Base-by-base conservation (phyloP, 2,888 invertebrate species). In the Leptinotarsa rubiginosa region DNA sequence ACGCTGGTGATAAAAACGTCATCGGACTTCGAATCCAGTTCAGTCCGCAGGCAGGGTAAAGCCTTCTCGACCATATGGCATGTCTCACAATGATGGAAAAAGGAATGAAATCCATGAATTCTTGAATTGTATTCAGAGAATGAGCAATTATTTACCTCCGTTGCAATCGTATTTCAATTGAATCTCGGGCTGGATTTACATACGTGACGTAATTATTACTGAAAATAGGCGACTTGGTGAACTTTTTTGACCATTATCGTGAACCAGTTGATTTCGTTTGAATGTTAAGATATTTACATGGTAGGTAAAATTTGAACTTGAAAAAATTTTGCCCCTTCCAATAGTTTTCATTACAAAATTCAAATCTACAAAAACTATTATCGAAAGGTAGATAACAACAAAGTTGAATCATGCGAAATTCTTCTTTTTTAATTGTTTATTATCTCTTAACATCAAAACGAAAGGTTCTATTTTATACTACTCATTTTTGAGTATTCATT, bases 51-150 rank as follows among this genome's bases (percentile, higher is more conserved):
- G 62, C 52, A 65, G 64, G 64, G 47, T 54, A 68, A 73, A 65
- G 62, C 73, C 70, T 71, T 62, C 70, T 59, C 59, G 52, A 66
- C 76, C 76, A 76, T 76, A 76, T 76, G 76, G 74, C 72, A 69
- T 50, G 67, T 66, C 56, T 65, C 50, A 31, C 69, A 56, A 54
- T 52, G 68, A 54, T 56, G 25, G 56, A 47, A 69, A 12, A 59
- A 47, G 69, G 54, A 41, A 54, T 56, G 56, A 20, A 56, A 62
- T 59, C 62, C 62, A 62, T 62, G 68, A 49, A 67, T 67, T 31
- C 25, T 47, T 20, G 50, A 67, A 31, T 31, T 25, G 59, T 47
- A 69, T 69, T 69, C 18, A 69, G 20, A 59, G 47, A 56, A 41
- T 47, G 69, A 31, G 20, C 69, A 69, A 69, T 69, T 47, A 69